Percentiles rank a stretch among this genome's conserved stretches.
These are phyloP conservation scores for Auanema sp. DNA, from an alignment of 2,888 invertebrate genomes.

Conservation along the genomic window DNA sequence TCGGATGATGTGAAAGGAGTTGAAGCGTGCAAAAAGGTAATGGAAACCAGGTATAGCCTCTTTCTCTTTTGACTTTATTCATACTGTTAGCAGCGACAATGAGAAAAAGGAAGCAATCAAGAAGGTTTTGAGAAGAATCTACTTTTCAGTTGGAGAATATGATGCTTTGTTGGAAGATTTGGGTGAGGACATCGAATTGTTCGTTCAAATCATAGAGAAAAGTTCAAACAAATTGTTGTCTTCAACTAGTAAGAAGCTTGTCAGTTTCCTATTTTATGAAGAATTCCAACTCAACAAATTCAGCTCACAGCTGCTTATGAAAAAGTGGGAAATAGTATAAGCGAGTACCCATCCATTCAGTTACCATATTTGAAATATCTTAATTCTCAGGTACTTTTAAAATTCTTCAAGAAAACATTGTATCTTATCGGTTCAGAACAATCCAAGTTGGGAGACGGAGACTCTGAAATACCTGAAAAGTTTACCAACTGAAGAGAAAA, in stretches of 20 bases:
- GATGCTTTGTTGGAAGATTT: constrained; percentile 9
- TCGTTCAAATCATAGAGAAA: background rate
- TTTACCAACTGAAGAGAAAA: too few species aligned
- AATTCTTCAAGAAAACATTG: too few species aligned
- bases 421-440: too few species aligned
- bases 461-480: too few species aligned
- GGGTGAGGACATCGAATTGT: constrained; percentile 10
- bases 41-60: background rate
- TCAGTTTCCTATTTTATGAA: constrained; percentile 6
- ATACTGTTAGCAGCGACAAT: constrained; percentile 9
- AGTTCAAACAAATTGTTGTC: constrained; percentile 1
- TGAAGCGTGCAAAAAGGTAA: constrained; percentile 26
- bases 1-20: constrained; percentile 23
- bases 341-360: too few species aligned
- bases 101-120: constrained; percentile 13
- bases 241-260: constrained; percentile 1
- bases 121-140: constrained; percentile 8
- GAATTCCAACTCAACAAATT: too few species aligned
- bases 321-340: too few species aligned
- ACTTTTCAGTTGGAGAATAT: constrained; percentile 2
- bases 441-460: too few species aligned
- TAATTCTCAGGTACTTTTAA: too few species aligned
- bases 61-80: background rate
- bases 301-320: too few species aligned
- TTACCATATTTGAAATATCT: too few species aligned